Conservation (phyloP, 2,888 invertebrate genomes). For the Tetheella fluctuosa region DNA sequence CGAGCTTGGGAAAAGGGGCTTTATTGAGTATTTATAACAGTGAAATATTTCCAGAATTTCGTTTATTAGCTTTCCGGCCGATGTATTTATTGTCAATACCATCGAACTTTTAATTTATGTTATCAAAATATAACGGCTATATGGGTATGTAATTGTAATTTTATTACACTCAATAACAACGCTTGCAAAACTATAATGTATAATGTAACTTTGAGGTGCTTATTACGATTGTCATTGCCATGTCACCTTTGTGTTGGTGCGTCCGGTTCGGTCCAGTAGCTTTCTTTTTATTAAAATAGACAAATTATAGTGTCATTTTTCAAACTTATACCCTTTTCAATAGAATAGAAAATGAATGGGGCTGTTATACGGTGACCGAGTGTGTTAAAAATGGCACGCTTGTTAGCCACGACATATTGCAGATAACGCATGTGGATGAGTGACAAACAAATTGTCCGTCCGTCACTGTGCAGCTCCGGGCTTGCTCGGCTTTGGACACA, state of each 20-base stretch:
- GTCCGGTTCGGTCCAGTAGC: not conserved
- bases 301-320: not conserved
- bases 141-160: not conserved
- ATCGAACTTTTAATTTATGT: constrained; percentile 50
- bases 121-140: constrained; percentile 39
- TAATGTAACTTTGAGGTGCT: not conserved
- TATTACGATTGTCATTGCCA: not conserved
- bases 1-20: constrained; percentile 61
- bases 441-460: constrained; percentile 64
- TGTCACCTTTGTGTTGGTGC: not conserved
- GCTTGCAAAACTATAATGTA: not conserved
- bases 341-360: constrained; percentile 24
- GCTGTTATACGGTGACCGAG: constrained; percentile 37
- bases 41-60: constrained; percentile 64
- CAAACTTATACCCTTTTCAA: constrained; percentile 22
- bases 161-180: not conserved
- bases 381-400: constrained; percentile 44
- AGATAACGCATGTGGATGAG: constrained; percentile 40
- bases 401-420: constrained; percentile 44
- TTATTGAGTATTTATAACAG: constrained; percentile 65
- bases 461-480: constrained; percentile 35
- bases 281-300: constrained; percentile 10
- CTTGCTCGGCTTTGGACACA: constrained; percentile 26
- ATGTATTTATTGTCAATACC: constrained; percentile 61
- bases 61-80: constrained; percentile 60